phyloP scores from a whole-genome alignment of 1,140 invertebrate genomes.

The Mylabris phalerata region DNA sequence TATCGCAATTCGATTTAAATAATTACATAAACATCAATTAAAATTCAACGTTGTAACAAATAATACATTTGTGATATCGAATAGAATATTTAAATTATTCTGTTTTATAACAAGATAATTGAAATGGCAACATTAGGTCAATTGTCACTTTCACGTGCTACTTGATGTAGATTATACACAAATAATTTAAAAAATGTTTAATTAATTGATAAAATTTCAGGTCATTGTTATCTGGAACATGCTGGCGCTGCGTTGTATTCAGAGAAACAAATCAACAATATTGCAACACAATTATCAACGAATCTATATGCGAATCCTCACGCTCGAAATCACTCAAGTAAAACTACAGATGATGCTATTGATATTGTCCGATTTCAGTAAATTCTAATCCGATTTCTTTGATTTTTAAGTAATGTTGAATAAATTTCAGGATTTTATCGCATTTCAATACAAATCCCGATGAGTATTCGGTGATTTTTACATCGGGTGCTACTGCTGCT shows the following conservation, averaged over 20 bases:
- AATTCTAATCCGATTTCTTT: conserved; percentile 19
- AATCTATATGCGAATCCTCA: conserved; percentile 88
- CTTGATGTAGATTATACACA: too few relatives aligned
- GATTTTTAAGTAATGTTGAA: too few relatives aligned
- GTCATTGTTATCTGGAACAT: conserved; percentile 82
- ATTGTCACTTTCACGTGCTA: too few relatives aligned
- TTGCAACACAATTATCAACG: conserved; percentile 57
- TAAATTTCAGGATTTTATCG: conserved; percentile 61
- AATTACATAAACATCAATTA: too few relatives aligned
- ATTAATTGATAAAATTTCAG: conserved; percentile 44
- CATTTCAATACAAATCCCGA: conserved; percentile 76
- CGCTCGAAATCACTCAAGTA: conserved; percentile 60
- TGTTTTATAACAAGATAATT: too few relatives aligned
- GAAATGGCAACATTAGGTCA: too few relatives aligned
- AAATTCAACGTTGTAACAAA: too few relatives aligned
- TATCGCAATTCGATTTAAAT: too few relatives aligned
- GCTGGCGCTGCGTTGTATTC: conserved; percentile 81
- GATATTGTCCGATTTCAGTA: conserved; percentile 75
- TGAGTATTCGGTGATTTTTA: conserved; percentile 86
- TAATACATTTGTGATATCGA: too few relatives aligned
- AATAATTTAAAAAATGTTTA: background rate
- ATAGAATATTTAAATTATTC: too few relatives aligned
- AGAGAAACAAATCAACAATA: conserved; percentile 60
- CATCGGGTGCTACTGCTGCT: conserved; percentile 77
- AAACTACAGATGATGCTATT: conserved; percentile 67